A percentile compares a stretch with the other conserved stretches of the same genome.
Conservation (phyloP, 1,140 invertebrate species). For the Orius insidiosus region DNA sequence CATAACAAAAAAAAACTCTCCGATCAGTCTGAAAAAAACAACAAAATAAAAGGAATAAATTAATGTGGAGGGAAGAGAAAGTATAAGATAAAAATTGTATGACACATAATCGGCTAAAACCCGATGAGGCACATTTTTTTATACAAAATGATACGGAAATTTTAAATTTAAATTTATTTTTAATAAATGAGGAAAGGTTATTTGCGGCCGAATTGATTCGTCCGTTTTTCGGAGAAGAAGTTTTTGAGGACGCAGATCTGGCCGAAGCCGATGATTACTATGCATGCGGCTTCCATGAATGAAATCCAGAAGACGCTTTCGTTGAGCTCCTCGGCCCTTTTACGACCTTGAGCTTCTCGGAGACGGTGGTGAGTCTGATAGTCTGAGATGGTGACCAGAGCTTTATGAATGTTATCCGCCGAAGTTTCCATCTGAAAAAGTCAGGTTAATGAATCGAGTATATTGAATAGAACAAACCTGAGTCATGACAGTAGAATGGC, state of each 20-base stretch:
- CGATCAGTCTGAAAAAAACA: too few relatives aligned
- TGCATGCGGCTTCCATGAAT: slow-evolving; percentile 65
- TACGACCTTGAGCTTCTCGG: slow-evolving; percentile 81
- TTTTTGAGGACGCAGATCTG: slow-evolving; percentile 87
- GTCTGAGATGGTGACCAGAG: slow-evolving; percentile 71
- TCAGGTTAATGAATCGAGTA: slow-evolving; percentile 11
- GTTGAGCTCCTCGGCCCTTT: slow-evolving; percentile 89
- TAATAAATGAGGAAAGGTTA: too few relatives aligned
- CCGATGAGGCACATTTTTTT: too few relatives aligned
- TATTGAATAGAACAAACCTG: slow-evolving; percentile 42
- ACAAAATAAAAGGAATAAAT: too few relatives aligned
- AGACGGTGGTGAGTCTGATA: slow-evolving; percentile 93
- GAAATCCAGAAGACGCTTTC: slow-evolving; percentile 88
- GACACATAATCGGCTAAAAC: too few relatives aligned
- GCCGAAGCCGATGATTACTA: slow-evolving; percentile 66
- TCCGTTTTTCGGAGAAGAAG: slow-evolving; percentile 82
- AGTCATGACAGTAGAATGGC: slow-evolving; percentile 83
- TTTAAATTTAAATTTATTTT: too few relatives aligned
- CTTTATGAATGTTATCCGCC: slow-evolving; percentile 72
- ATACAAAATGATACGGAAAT: too few relatives aligned
- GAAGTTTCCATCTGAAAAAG: slow-evolving; percentile 72
- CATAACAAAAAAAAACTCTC: too few relatives aligned
- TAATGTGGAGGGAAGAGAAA: too few relatives aligned
- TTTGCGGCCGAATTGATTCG: slow-evolving; percentile 18
- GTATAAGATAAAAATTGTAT: too few relatives aligned